phyloP scores from a whole-genome alignment of 2,113 vertebrate species.

The Malurus cyaneus region DNA sequence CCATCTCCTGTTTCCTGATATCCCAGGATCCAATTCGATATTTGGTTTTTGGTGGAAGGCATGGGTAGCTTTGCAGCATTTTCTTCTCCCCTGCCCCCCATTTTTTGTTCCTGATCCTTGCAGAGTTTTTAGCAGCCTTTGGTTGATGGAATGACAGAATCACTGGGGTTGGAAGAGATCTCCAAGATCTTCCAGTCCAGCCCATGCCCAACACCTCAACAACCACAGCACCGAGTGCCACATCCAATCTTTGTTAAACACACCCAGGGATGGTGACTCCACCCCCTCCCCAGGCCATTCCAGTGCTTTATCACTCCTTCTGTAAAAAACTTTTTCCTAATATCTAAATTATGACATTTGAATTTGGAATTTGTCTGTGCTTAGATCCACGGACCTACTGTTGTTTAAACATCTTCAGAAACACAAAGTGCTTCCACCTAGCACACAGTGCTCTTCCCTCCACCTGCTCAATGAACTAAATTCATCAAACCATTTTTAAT shows the following conservation, averaged over 20 bases:
- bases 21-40: neutral
- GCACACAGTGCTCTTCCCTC: neutral
- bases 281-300: no score
- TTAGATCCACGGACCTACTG: neutral
- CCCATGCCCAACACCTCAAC: no score
- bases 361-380: neutral
- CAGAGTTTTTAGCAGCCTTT: neutral
- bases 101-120: neutral
- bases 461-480: neutral
- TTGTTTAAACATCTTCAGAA: neutral
- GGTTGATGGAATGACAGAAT: neutral
- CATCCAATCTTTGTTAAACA: no score
- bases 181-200: no score
- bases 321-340: no score
- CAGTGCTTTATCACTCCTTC: no score
- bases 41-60: neutral
- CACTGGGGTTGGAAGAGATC: no score
- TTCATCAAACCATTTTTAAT: slow-evolving; percentile 15
- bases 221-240: no score
- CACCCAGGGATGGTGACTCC: no score
- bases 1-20: neutral
- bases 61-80: neutral
- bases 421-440: neutral
- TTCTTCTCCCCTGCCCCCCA: neutral
- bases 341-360: no score